Conservation (phyloP, 2,888 invertebrate species). For the Fabriciana adippe region DNA sequence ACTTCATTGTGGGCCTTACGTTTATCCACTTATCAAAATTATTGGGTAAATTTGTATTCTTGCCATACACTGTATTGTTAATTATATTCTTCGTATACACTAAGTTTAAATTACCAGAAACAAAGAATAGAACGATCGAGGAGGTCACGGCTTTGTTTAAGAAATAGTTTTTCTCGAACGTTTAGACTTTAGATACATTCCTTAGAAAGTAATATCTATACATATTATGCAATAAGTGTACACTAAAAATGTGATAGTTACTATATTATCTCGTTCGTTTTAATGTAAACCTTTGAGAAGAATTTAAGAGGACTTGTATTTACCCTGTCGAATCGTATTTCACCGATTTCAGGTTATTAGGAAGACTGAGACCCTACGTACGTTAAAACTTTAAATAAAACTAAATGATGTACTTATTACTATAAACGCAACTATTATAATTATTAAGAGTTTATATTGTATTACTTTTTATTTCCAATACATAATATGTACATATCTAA, state of each 20-base stretch:
- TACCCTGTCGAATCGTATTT: slow-evolving; percentile 38
- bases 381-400: slow-evolving; percentile 56
- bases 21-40: slow-evolving; percentile 67
- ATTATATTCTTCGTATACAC: slow-evolving; percentile 74
- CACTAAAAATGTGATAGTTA: slow-evolving; percentile 59
- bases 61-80: slow-evolving; percentile 72
- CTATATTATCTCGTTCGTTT: slow-evolving; percentile 44
- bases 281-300: slow-evolving; percentile 28
- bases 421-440: slow-evolving; percentile 27
- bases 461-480: slow-evolving; percentile 2
- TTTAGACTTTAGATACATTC: slow-evolving; percentile 51
- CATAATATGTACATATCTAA: neutral
- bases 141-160: slow-evolving; percentile 79
- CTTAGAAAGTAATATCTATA: slow-evolving; percentile 51
- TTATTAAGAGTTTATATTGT: slow-evolving; percentile 19
- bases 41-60: slow-evolving; percentile 70
- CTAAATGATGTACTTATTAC: slow-evolving; percentile 65
- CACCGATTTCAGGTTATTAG: slow-evolving; percentile 54
- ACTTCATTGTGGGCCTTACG: slow-evolving; percentile 75
- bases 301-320: slow-evolving; percentile 39
- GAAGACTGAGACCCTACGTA: slow-evolving; percentile 68
- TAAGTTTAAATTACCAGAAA: slow-evolving; percentile 76
- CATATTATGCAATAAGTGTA: slow-evolving; percentile 57
- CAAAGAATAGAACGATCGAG: slow-evolving; percentile 77
- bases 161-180: slow-evolving; percentile 50